phyloP scores from a whole-genome alignment of 2,113 vertebrate genomes.

The Gorsachius goisagi region DNA sequence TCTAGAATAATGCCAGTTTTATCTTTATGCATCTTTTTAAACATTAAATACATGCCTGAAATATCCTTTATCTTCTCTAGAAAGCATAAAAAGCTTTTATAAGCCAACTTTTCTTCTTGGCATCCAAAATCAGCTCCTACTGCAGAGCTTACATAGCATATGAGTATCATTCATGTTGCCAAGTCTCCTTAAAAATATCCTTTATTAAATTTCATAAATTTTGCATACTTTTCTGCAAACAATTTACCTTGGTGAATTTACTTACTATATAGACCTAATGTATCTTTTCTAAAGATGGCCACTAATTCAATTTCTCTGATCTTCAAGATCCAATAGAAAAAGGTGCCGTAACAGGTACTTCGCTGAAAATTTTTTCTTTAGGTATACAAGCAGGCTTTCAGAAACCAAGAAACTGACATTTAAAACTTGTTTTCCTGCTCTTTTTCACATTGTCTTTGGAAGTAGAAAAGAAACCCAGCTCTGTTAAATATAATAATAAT shows the following conservation, averaged over 20 bases:
- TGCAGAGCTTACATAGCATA: background rate
- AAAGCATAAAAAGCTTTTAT: slow-evolving; percentile 17
- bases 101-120: background rate
- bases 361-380: background rate
- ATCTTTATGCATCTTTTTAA: background rate
- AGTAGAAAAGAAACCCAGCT: background rate
- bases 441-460: background rate
- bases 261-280: background rate
- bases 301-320: background rate
- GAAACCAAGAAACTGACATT: background rate
- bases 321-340: background rate
- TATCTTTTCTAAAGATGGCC: background rate
- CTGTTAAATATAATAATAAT: background rate
- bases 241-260: background rate
- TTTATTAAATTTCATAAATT: background rate
- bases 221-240: background rate
- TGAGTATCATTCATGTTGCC: background rate
- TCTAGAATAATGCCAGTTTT: background rate
- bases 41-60: background rate
- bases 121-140: background rate
- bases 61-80: background rate
- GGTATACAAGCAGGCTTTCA: background rate
- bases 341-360: background rate
- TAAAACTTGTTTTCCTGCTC: background rate
- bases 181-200: background rate